Evolutionary conservation across 1,140 invertebrate species (phyloP), one percentile per base, ranked within the genome.

Genomic region (Leptinotarsa defecta): DNA sequence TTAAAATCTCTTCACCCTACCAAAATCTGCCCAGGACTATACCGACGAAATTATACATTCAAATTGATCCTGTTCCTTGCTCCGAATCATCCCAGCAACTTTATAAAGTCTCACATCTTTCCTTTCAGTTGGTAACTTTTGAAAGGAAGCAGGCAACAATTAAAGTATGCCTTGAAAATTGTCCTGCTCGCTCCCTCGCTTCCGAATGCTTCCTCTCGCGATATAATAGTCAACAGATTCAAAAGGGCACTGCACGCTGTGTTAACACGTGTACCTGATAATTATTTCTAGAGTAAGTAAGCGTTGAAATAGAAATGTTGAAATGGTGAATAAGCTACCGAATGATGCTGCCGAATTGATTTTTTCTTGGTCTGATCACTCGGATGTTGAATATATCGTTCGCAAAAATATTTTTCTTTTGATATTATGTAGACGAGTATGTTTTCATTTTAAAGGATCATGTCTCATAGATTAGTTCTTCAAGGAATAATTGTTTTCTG

Each of bases 201-300:
- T 43, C 34, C 34, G 34, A 43, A 43, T 43, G 34, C 34, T 43
- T 17, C 15, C 52, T 19, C 52, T 19, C 13, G 52, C 52, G n/a
- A 19, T 57, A 57, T 57, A 43, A 43, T 43, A 57, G 52, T 57
- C n/a, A 57, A 57, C 52, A 15, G 52, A 57, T 57, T 57, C 52
- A 57, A 17, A 43, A 57, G 52, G n/a, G 52, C n/a, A 19, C 52
- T 15, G n/a, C n/a, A 57, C 52, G 52, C 52, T 57, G 52, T 57
- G 52, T 57, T 57, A 57, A 57, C 52, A 57, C 52, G 52, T 57
- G 52, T 57, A 57, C 52, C 15, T 57, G 52, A n/a, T 57, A 57
- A 57, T 57, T 57, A 57, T 57, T 57, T 19, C 17, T 57, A 57
- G 52, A n/a, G n/a, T 3, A 57, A 57, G 2, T 5, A 8, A 57